Evolutionary conservation across 1,140 invertebrate species (phyloP).

Genomic region (Rhopalosiphum padi): DNA sequence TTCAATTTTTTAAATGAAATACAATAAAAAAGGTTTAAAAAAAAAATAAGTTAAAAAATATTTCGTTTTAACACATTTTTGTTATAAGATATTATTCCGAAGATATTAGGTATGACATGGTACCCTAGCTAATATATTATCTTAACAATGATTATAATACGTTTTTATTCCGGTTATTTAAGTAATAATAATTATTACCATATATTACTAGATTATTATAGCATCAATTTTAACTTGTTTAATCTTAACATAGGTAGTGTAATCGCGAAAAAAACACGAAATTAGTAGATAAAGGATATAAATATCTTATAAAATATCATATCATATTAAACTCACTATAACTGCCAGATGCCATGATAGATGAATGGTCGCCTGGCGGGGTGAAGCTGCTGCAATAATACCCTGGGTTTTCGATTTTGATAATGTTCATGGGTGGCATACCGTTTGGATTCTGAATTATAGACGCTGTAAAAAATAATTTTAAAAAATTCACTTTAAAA

Average conservation of each 20-base stretch:
- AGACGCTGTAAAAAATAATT: slow-evolving; percentile 77
- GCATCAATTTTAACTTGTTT: not conserved
- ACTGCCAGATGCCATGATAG: slow-evolving; percentile 69
- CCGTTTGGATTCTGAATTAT: slow-evolving; percentile 90
- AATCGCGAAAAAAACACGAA: not conserved
- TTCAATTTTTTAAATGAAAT: too few relatives aligned
- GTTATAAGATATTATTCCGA: too few relatives aligned
- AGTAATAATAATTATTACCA: not conserved
- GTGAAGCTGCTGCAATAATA: slow-evolving; percentile 94
- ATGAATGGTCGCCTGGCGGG: slow-evolving; percentile 69
- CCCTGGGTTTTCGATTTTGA: slow-evolving; percentile 88
- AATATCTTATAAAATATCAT: not conserved
- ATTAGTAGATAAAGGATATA: not conserved
- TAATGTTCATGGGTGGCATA: slow-evolving; percentile 79
- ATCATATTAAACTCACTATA: slow-evolving; percentile 70
- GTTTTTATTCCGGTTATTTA: not conserved
- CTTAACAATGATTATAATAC: not conserved
- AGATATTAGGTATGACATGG: too few relatives aligned
- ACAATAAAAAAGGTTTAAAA: too few relatives aligned
- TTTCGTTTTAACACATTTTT: too few relatives aligned
- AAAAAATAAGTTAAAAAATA: too few relatives aligned
- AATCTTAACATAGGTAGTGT: not conserved
- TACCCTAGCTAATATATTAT: not conserved
- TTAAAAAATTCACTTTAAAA: not conserved
- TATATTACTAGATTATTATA: too few relatives aligned